Conservation (phyloP, 2,113 vertebrate genomes). For the Terrapene triunguis region DNA sequence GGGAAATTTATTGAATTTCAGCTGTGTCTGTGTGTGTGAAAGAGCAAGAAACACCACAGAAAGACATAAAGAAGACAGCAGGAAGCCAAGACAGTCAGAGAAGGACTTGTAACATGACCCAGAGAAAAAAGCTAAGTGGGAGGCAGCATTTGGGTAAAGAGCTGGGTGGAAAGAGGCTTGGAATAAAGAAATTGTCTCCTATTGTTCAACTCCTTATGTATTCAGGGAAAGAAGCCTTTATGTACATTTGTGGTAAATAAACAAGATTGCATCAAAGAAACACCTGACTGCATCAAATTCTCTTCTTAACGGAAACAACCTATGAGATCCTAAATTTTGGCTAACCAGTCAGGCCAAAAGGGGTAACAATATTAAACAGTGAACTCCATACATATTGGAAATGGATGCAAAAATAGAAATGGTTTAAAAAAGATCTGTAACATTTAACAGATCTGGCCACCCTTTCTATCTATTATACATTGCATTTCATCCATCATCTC, state of each 20-base stretch:
- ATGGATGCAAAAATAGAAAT: background rate
- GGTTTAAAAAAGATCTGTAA: background rate
- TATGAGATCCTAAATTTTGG: background rate
- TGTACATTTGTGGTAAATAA: background rate
- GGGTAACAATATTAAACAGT: background rate
- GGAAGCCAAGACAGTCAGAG: background rate
- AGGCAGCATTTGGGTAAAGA: background rate
- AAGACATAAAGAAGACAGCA: background rate
- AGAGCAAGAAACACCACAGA: background rate
- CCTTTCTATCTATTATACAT: background rate
- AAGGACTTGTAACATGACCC: background rate
- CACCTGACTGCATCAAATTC: background rate
- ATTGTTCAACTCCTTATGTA: background rate
- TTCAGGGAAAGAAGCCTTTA: background rate
- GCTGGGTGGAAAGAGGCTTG: background rate
- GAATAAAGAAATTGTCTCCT: background rate
- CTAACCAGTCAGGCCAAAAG: background rate
- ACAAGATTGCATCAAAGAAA: background rate
- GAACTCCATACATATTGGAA: background rate
- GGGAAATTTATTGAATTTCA: background rate
- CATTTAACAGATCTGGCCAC: background rate
- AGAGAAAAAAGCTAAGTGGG: rapidly evolving
- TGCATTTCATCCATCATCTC: background rate
- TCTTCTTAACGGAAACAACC: background rate
- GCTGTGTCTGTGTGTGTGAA: background rate